A percentile compares a stretch with the other conserved stretches of the same genome.
These are phyloP conservation scores for Steinernema feltiae DNA, from an alignment of 1,140 invertebrate genomes.

Conservation along the genomic window DNA sequence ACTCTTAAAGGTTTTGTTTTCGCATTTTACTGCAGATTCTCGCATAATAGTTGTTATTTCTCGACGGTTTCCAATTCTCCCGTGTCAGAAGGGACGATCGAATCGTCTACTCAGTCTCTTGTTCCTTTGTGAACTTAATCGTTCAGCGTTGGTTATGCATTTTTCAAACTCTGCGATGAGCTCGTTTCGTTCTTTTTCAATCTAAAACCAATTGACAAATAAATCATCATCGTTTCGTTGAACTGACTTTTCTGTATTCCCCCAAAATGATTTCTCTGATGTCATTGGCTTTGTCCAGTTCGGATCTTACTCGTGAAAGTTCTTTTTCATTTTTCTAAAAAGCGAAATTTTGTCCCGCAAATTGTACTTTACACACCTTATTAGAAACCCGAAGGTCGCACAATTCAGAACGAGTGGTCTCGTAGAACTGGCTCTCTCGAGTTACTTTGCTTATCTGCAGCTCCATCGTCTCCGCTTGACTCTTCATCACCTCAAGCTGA, in stretches of 20 bases:
- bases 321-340: background rate
- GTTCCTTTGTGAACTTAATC: background rate
- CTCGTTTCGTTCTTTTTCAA: background rate
- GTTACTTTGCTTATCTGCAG: background rate
- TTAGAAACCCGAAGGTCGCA: background rate
- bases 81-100: no score
- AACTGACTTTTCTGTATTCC: background rate
- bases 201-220: background rate
- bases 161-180: background rate
- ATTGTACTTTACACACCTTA: background rate
- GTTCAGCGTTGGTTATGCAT: background rate
- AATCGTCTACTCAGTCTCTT: background rate
- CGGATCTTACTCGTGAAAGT: background rate
- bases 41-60: background rate
- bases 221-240: background rate
- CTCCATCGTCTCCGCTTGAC: background rate
- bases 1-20: background rate
- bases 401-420: no score
- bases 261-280: background rate
- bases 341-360: background rate
- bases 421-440: no score
- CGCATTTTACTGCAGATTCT: background rate
- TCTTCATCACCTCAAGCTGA: background rate
- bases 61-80: no score
- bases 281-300: background rate